These are phyloP conservation scores for Calyptommatus sinebrachiatus DNA, from an alignment of 2,113 vertebrate species.

Conservation along the genomic window DNA sequence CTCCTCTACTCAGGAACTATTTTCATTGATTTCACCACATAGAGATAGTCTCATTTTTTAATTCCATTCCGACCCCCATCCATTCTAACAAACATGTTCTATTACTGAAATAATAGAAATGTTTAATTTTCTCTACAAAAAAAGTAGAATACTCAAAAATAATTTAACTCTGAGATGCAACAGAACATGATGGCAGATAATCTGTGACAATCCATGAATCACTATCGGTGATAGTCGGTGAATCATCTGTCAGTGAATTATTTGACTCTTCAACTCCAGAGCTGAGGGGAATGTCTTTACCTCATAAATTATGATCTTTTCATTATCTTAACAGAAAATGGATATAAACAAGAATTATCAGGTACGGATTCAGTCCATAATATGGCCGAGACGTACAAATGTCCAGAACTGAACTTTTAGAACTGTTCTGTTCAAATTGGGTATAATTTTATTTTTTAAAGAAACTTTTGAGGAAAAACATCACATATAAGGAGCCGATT, in stretches of 20 bases:
- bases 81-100: constrained; percentile 61
- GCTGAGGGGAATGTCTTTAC: constrained; percentile 40
- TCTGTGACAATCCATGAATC: no score
- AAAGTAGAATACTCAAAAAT: constrained; percentile 68
- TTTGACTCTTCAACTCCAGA: constrained; percentile 74
- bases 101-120: constrained; percentile 59
- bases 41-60: constrained; percentile 52
- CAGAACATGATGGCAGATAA: no score
- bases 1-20: constrained; percentile 27
- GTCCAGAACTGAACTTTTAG: constrained; percentile 26
- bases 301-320: constrained; percentile 13
- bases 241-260: constrained; percentile 66
- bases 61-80: constrained; percentile 53
- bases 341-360: constrained; percentile 23
- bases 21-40: constrained; percentile 47
- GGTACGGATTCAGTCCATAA: constrained; percentile 23
- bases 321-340: constrained; percentile 46
- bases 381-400: constrained; percentile 41
- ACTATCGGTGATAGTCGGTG: no score
- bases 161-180: constrained; percentile 68
- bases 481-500: constrained; percentile 58
- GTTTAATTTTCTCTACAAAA: constrained; percentile 66
- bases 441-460: constrained; percentile 64
- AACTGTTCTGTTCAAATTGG: constrained; percentile 51
- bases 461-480: constrained; percentile 57